These are phyloP conservation scores for Choloepus hoffmanni DNA, from an alignment of 2,113 vertebrate species.

Conservation along the genomic window DNA sequence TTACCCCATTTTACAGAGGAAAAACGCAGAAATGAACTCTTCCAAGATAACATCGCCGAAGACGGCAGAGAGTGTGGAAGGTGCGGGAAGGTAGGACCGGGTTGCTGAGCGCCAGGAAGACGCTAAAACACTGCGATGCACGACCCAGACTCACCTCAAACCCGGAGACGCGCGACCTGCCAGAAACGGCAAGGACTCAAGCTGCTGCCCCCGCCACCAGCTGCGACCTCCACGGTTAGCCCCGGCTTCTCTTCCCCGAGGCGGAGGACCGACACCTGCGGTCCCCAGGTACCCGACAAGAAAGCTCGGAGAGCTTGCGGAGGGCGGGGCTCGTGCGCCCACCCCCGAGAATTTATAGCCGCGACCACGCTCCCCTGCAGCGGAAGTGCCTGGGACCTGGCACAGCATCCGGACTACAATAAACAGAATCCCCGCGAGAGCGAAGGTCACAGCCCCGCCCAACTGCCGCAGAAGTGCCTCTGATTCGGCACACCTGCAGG, in stretches of 20 bases:
- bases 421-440: background rate
- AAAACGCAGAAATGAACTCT: background rate
- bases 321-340: fast-evolving
- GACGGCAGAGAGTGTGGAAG: fast-evolving
- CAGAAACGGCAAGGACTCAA: background rate
- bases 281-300: background rate
- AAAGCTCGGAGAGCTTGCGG: fast-evolving
- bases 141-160: background rate
- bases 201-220: background rate
- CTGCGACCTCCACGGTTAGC: background rate
- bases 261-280: too few species aligned
- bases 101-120: background rate
- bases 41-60: too few species aligned
- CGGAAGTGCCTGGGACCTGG: background rate
- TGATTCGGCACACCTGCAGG: too few species aligned
- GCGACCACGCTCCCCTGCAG: too few species aligned
- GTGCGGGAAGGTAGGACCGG: background rate
- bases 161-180: background rate
- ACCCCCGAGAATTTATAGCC: fast-evolving
- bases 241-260: background rate
- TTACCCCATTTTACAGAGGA: background rate
- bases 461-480: too few species aligned
- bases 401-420: too few species aligned
- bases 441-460: background rate
- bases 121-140: too few species aligned